A percentile compares a stretch with the other conserved stretches of the same genome.
Conservation (phyloP, 2,797 vertebrate genomes). For the Fringilla coelebs region DNA sequence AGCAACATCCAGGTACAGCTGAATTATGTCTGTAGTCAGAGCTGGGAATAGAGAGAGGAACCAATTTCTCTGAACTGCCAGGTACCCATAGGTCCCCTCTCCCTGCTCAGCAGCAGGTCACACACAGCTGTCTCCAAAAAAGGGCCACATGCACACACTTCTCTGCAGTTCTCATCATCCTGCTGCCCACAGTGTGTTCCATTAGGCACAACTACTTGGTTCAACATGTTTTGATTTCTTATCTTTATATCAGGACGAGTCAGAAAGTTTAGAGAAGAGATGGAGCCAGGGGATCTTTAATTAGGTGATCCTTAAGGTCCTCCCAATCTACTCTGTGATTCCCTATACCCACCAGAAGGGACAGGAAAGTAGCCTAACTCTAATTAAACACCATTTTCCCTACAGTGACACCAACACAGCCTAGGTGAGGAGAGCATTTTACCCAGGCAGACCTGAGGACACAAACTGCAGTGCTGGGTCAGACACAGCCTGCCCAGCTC, state of each 20-base stretch:
- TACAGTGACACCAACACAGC: background rate
- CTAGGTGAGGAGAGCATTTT: background rate
- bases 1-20: background rate
- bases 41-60: background rate
- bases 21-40: background rate
- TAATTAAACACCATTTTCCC: background rate
- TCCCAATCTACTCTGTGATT: background rate
- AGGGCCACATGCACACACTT: accelerated
- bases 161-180: background rate
- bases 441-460: background rate
- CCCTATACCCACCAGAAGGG: accelerated
- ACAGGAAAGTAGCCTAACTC: background rate
- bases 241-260: background rate
- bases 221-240: background rate
- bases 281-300: background rate
- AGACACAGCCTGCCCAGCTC: background rate
- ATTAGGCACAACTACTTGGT: background rate
- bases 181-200: background rate
- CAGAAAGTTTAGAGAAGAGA: background rate
- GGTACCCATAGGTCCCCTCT: too few species aligned
- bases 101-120: background rate
- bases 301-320: background rate
- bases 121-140: background rate
- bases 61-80: background rate
- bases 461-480: background rate